A percentile compares a stretch with the other conserved stretches of the same genome.
Evolutionary conservation across 2,113 vertebrate species (phyloP).

Genomic region (Melozone crissalis): DNA sequence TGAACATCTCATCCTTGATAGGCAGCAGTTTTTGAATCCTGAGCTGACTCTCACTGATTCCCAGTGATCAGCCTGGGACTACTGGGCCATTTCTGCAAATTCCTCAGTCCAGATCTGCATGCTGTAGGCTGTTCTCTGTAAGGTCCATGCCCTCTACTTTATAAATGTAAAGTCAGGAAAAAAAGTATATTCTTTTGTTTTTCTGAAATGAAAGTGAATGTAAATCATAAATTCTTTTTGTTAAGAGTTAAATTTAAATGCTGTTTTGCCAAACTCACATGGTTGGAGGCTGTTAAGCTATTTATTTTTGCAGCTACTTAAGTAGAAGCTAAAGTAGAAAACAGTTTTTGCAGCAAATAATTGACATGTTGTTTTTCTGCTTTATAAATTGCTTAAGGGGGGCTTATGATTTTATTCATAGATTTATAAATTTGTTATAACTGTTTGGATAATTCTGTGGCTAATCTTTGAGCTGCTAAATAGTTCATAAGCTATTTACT

Average conservation of each 20-base stretch:
- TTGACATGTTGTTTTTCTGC: not conserved
- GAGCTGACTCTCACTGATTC: not conserved
- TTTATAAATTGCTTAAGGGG: conserved; percentile 1
- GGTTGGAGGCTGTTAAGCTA: not conserved
- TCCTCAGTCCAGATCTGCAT: not conserved
- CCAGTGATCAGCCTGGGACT: not conserved
- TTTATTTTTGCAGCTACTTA: not conserved
- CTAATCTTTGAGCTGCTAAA: not conserved
- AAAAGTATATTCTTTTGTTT: not conserved
- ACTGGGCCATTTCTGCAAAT: not conserved
- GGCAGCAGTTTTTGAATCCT: not conserved
- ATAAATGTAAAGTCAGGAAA: not conserved
- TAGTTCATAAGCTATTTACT: not conserved
- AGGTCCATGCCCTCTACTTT: not conserved
- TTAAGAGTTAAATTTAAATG: not conserved
- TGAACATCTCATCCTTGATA: not conserved
- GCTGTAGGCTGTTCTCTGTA: not conserved
- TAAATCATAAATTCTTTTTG: not conserved
- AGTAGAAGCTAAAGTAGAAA: not conserved
- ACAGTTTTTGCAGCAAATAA: not conserved
- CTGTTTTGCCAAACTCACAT: not conserved
- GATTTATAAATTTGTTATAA: not conserved
- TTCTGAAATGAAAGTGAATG: not conserved
- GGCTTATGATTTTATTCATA: not conserved
- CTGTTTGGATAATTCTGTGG: conserved; percentile 1